Evolutionary conservation across 2,113 vertebrate species (phyloP).

Genomic region (Antigone vipio): DNA sequence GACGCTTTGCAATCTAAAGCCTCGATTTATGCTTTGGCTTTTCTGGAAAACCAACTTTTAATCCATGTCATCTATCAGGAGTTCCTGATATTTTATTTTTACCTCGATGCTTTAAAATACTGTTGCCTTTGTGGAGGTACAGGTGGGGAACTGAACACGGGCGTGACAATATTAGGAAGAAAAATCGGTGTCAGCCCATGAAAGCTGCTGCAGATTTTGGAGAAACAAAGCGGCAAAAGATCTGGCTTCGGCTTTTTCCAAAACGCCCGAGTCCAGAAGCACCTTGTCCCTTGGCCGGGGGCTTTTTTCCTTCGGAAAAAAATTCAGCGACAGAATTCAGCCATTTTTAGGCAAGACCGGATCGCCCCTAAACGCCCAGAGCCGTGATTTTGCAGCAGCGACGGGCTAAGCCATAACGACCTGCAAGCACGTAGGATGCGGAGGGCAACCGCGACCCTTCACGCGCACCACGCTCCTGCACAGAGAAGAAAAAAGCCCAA

Average conservation of each 20-base stretch:
- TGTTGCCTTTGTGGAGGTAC: neutral
- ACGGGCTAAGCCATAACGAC: rapidly evolving
- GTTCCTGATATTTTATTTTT: neutral
- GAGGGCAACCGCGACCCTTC: neutral
- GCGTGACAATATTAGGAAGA: neutral
- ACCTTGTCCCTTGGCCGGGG: rapidly evolving
- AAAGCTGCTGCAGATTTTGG: neutral
- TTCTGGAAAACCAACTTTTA: slow-evolving; percentile 13
- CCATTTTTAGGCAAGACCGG: neutral
- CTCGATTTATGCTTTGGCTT: neutral
- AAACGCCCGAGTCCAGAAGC: neutral
- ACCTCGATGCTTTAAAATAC: neutral
- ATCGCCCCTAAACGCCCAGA: neutral
- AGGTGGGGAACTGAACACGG: neutral
- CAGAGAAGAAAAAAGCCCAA: neutral
- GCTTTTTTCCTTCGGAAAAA: neutral
- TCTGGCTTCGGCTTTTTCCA: neutral
- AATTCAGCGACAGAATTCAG: neutral
- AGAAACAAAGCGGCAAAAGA: neutral
- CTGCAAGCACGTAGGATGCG: rapidly evolving
- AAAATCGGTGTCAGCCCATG: neutral
- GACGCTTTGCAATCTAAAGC: neutral
- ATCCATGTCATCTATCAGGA: neutral
- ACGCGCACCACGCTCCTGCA: neutral
- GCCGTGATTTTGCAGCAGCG: neutral